Conservation (phyloP, 2,797 vertebrate genomes). For the Eospalax fontanierii region DNA sequence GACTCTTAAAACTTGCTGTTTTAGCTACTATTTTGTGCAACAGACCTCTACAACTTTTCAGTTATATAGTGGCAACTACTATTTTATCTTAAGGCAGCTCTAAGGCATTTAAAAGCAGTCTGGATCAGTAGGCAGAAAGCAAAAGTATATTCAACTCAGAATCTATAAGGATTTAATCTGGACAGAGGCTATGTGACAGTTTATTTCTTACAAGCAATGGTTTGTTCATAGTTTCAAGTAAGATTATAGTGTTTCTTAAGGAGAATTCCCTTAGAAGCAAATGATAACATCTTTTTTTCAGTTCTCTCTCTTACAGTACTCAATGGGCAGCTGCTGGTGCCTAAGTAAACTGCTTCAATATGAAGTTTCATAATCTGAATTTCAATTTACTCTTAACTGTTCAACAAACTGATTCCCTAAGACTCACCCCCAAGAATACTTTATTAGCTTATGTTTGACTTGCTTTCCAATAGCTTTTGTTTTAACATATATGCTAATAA, state of each 20-base stretch:
- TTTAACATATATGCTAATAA: conserved; percentile 45
- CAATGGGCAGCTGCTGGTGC: background rate
- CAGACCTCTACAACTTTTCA: background rate
- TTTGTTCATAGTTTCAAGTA: conserved; percentile 31
- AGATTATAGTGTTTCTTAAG: background rate
- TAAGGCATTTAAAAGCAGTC: conserved; percentile 54
- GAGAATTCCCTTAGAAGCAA: conserved; percentile 32
- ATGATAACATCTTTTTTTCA: background rate
- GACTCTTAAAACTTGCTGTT: conserved; percentile 25
- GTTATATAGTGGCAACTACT: conserved; percentile 42
- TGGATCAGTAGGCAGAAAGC: background rate
- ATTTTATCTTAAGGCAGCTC: conserved; percentile 21
- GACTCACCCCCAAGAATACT: conserved; percentile 13
- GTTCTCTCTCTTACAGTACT: conserved; percentile 15
- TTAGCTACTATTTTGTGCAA: background rate
- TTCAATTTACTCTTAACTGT: conserved; percentile 50
- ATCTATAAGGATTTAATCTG: background rate
- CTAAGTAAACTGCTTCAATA: conserved; percentile 53
- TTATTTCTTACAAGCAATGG: background rate
- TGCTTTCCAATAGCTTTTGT: conserved; percentile 26
- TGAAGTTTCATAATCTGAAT: conserved; percentile 41
- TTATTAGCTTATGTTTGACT: background rate
- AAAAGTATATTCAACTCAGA: conserved; percentile 47
- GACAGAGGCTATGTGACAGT: background rate
- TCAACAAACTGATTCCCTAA: conserved; percentile 14